Evolutionary conservation across 2,113 vertebrate genomes (phyloP).

Genomic region (Capra hircus): DNA sequence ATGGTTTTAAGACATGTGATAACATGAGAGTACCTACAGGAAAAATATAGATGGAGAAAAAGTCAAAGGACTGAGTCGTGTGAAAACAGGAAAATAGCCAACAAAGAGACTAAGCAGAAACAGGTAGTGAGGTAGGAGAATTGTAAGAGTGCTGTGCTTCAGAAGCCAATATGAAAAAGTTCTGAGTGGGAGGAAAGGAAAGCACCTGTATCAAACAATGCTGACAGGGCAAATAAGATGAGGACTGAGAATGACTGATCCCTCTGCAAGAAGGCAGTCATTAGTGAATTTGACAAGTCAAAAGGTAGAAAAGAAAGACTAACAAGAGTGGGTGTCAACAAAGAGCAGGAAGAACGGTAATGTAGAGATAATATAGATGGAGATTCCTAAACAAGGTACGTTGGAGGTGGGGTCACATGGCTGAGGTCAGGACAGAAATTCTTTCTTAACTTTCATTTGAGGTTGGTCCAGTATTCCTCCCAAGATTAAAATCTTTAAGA

Average conservation of each 20-base stretch:
- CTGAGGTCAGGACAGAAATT: background rate
- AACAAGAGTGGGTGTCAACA: background rate
- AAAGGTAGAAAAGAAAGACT: background rate
- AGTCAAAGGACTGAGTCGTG: background rate
- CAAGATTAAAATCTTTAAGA: constrained; percentile 19
- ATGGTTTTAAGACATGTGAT: background rate
- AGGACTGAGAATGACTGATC: background rate
- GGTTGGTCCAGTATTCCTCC: background rate
- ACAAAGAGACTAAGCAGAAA: background rate
- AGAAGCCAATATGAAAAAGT: background rate
- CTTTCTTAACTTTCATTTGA: background rate
- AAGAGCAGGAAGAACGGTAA: background rate
- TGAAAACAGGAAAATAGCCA: background rate
- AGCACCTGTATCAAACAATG: background rate
- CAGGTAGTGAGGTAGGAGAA: background rate
- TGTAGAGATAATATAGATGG: background rate
- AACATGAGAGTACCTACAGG: background rate
- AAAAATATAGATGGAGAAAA: background rate
- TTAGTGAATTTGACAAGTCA: background rate
- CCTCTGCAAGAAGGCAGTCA: background rate
- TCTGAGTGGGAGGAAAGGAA: background rate
- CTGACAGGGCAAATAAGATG: background rate
- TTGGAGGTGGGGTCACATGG: background rate
- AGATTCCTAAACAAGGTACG: background rate
- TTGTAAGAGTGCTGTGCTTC: background rate